Base-by-base conservation (phyloP, 2,888 invertebrate species). In the Graphium colonna region DNA sequence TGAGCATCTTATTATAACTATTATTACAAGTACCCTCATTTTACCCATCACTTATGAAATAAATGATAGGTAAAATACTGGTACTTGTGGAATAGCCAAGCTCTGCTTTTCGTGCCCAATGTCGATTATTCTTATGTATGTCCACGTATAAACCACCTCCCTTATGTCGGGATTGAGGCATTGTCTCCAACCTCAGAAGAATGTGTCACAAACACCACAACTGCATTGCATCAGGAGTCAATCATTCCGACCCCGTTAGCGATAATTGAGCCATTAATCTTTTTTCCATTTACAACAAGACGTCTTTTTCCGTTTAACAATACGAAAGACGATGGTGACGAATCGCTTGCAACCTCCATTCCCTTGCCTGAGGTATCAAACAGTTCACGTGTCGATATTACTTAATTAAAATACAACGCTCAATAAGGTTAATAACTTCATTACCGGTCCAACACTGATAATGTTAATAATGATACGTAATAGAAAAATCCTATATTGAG, bases 341-440 rank as follows among this genome's bases (percentile, higher is more conserved):
- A 53, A 53, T 49, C 43, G 43, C 53, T 49, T 12, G 43, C 43
- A 31, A 44, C 44, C 31, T 48, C 44, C 43, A 39, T 53, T 53
- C 43, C 48, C 28, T 48, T 47, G 48, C 10, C 18, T 39, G 44
- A 49, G 42, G 39, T 49, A 31, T 49, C 13, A 31, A 48, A 44
- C 44, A 17, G 49, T 53, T 53, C 38, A 53, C 49, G 53, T 53
- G 53, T 53, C 28, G 48, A 44, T 21, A 53, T 44, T 13, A 21
- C 43, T 49, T 39, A 44, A 53, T 53, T 53, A 53, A 53, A 53
- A 49, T 49, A n/a, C 53, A 53, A 44, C 31, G 12, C 49, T 17
- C 28, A 9, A 44, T 49, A 53, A 49, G 49, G 53, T 44, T 53
- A 53, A 53, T 53, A 53, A 53, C 40, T 48, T 53, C 49, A 53